Percentiles rank a stretch among this genome's conserved stretches.
Evolutionary conservation across 2,888 invertebrate genomes (phyloP).

Genomic region (Hirtodrosophila cameraria): DNA sequence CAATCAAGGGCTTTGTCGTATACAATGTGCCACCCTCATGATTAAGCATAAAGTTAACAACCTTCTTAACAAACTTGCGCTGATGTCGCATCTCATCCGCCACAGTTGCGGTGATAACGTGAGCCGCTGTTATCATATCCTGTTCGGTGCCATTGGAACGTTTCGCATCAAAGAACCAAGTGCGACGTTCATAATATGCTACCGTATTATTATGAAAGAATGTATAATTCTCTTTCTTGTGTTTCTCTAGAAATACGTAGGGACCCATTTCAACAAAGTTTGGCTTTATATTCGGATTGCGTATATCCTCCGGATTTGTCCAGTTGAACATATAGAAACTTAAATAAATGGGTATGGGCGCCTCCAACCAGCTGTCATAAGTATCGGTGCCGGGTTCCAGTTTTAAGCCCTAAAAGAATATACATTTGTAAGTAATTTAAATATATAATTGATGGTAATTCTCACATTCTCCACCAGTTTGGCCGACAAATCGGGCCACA

Average conservation of each 20-base stretch:
- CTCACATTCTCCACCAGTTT: constrained; percentile 78
- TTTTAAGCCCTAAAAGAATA: constrained; percentile 86
- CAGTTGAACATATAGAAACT: constrained; percentile 91
- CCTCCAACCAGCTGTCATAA: constrained; percentile 90
- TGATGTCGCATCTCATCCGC: constrained; percentile 86
- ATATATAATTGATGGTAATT: neutral
- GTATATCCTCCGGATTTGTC: constrained; percentile 88
- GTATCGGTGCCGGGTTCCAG: constrained; percentile 87
- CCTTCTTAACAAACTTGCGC: constrained; percentile 82
- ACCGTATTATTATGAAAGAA: constrained; percentile 91
- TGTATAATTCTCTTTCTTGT: constrained; percentile 84
- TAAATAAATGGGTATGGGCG: constrained; percentile 92
- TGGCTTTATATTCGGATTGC: constrained; percentile 85
- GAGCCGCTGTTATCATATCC: constrained; percentile 89
- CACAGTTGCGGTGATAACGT: constrained; percentile 90
- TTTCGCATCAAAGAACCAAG: constrained; percentile 89
- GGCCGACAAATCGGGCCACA: constrained; percentile 79
- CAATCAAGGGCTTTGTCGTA: constrained; percentile 87
- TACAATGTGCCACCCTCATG: constrained; percentile 85
- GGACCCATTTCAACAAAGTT: constrained; percentile 86
- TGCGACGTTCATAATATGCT: constrained; percentile 89
- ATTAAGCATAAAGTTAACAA: constrained; percentile 86
- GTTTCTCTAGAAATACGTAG: constrained; percentile 87
- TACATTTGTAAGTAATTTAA: neutral
- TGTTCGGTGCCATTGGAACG: constrained; percentile 88